Conservation (phyloP, 2,797 vertebrate genomes). For the Enteromius trimaculatus region DNA sequence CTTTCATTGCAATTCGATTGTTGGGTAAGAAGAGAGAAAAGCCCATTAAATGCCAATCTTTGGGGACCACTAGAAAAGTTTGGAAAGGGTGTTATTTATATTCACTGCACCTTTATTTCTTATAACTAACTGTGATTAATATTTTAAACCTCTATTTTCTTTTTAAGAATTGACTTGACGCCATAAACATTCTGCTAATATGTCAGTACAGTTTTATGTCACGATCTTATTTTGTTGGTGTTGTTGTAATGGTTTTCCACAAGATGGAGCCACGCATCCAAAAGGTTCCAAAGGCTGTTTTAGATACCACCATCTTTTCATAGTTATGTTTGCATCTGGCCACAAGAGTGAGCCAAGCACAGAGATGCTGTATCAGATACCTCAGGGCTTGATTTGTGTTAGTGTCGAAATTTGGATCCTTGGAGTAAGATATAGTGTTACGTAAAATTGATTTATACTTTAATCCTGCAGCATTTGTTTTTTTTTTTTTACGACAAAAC, state of each 20-base stretch:
- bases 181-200: neutral
- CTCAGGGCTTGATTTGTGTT: constrained; percentile 47
- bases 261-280: constrained; percentile 47
- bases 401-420: constrained; percentile 28
- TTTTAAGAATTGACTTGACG: neutral
- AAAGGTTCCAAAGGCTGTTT: neutral
- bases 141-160: neutral
- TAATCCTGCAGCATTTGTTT: too few species aligned
- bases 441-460: too few species aligned
- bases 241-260: constrained; percentile 28
- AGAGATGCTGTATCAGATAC: constrained; percentile 26
- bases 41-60: neutral
- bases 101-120: neutral
- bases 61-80: neutral
- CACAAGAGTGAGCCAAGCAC: constrained; percentile 32
- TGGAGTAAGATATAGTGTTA: constrained; percentile 4
- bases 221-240: neutral
- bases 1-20: neutral
- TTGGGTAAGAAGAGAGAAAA: neutral
- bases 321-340: constrained; percentile 19
- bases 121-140: neutral
- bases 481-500: too few species aligned
- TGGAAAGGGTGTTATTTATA: neutral
- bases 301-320: neutral
- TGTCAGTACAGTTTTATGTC: neutral